phyloP scores from a whole-genome alignment of 2,113 vertebrate genomes.

The Rhea americana region DNA sequence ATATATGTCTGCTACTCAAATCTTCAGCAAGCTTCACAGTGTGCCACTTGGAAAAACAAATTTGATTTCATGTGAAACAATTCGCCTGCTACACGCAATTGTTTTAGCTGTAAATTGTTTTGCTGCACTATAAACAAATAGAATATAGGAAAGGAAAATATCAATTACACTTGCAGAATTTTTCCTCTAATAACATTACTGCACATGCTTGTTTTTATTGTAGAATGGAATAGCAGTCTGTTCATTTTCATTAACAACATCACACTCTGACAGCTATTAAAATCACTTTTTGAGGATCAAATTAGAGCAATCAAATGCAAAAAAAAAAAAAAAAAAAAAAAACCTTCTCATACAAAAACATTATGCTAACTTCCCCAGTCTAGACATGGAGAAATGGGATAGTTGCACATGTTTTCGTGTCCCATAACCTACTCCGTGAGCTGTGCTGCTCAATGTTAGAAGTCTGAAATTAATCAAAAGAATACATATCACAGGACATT shows the following conservation, averaged over 20 bases:
- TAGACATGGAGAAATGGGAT: neutral
- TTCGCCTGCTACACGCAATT: neutral
- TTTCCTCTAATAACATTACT: neutral
- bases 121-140: conserved; percentile 9
- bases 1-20: neutral
- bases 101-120: conserved; percentile 11
- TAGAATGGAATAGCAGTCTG: neutral
- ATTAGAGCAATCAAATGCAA: neutral
- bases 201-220: neutral
- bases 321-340: neutral
- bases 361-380: neutral
- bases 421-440: neutral
- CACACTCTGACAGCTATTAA: neutral
- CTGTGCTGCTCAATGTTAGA: neutral
- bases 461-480: neutral
- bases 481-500: neutral
- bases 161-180: neutral
- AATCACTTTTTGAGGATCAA: neutral
- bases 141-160: conserved; percentile 20
- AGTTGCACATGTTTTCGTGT: neutral
- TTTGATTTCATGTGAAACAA: neutral
- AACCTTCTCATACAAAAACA: neutral
- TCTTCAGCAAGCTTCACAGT: neutral
- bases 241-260: neutral
- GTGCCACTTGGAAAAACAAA: conserved; percentile 1